Conservation (phyloP, 2,797 vertebrate genomes). For the Alcedo atthis region DNA sequence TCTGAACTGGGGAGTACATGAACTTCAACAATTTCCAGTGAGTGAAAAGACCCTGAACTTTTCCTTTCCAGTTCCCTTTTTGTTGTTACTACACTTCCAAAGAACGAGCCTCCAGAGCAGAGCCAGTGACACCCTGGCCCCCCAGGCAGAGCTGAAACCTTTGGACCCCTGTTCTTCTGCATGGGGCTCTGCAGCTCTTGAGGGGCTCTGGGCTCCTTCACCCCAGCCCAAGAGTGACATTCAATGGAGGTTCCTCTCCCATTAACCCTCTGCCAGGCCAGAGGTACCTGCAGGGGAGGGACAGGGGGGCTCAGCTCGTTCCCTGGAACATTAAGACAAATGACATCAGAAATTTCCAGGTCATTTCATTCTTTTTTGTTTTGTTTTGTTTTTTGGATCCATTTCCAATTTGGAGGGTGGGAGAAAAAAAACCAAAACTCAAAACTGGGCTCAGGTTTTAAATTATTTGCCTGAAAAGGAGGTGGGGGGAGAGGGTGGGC, state of each 20-base stretch:
- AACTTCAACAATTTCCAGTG: background rate
- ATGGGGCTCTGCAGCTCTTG: background rate
- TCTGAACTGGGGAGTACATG: background rate
- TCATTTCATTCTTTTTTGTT: background rate
- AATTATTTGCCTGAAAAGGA: slow-evolving; percentile 37
- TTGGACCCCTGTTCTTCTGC: background rate
- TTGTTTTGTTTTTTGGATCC: slow-evolving; percentile 17
- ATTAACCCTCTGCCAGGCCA: background rate
- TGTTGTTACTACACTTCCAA: background rate
- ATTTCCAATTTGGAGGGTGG: slow-evolving; percentile 30
- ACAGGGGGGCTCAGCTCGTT: background rate
- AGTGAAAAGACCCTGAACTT: background rate
- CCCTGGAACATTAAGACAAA: slow-evolving; percentile 28
- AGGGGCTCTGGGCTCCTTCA: background rate
- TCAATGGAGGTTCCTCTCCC: background rate
- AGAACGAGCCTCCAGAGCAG: background rate
- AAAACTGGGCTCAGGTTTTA: slow-evolving; percentile 37
- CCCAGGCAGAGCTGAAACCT: background rate
- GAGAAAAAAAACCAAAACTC: slow-evolving; percentile 27
- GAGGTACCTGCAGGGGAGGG: background rate
- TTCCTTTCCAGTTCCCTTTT: background rate
- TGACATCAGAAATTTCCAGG: slow-evolving; percentile 14
- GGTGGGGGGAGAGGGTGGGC: background rate
- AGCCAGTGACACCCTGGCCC: background rate
- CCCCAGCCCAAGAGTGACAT: background rate